Percentiles rank a stretch among this genome's conserved stretches.
Conservation (phyloP, 2,113 vertebrate species). For the Gila orcuttii region DNA sequence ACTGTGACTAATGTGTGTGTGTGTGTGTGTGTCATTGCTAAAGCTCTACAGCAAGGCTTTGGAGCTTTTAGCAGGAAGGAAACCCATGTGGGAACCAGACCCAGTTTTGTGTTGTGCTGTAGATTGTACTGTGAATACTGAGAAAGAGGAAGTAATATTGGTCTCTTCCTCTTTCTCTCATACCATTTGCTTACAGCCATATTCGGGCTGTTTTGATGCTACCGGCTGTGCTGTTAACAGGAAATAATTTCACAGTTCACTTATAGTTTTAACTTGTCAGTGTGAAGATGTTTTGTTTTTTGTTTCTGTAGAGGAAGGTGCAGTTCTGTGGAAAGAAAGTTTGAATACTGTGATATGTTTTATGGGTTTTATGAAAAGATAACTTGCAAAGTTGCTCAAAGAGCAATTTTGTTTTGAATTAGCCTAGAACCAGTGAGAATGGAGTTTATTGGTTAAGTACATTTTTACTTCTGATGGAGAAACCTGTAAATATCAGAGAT, state of each 20-base stretch:
- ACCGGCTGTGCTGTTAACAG: conserved; percentile 5
- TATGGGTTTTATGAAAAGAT: not conserved
- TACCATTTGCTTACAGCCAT: not conserved
- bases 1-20: conserved; percentile 50
- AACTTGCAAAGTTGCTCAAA: not conserved
- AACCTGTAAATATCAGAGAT: not conserved
- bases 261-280: not conserved
- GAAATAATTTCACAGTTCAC: conserved; percentile 16
- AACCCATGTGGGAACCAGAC: conserved; percentile 61
- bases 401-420: not conserved
- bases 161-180: conserved; percentile 31
- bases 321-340: not conserved
- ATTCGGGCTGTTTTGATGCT: not conserved
- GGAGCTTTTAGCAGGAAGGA: conserved; percentile 61
- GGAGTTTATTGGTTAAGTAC: not conserved
- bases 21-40: conserved; percentile 25
- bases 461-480: not conserved
- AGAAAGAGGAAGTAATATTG: conserved; percentile 63
- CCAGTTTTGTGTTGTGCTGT: conserved; percentile 25
- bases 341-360: not conserved
- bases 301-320: not conserved
- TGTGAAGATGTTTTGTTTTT: not conserved
- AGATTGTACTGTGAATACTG: conserved; percentile 36
- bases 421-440: not conserved
- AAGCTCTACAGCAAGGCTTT: conserved; percentile 1